Conservation (phyloP, 2,797 vertebrate species). For the Eupleurogrammus muticus region DNA sequence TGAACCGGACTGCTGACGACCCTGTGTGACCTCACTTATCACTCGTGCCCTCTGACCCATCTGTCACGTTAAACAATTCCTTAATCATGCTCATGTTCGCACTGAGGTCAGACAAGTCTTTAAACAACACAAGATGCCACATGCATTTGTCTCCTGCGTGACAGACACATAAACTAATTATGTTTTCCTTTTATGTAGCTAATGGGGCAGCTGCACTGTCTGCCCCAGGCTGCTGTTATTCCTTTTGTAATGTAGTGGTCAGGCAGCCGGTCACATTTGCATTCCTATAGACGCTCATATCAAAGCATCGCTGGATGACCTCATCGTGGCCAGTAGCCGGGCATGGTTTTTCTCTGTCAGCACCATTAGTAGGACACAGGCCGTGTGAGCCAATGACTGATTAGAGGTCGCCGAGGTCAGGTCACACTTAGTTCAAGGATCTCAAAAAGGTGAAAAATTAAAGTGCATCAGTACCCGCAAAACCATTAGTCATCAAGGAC, state of each 20-base stretch:
- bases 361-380: constrained; percentile 64
- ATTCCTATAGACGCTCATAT: constrained; percentile 76
- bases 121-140: constrained; percentile 69
- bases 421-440: constrained; percentile 75
- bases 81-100: constrained; percentile 75
- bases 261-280: constrained; percentile 78
- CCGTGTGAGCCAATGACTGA: constrained; percentile 67
- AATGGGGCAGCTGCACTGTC: constrained; percentile 78
- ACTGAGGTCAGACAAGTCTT: constrained; percentile 66
- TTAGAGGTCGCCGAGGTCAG: constrained; percentile 69
- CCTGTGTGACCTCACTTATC: constrained; percentile 77
- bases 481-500: constrained; percentile 40
- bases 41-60: constrained; percentile 70
- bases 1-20: constrained; percentile 66
- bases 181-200: constrained; percentile 73
- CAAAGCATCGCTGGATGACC: constrained; percentile 70
- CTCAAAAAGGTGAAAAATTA: constrained; percentile 72
- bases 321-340: constrained; percentile 55
- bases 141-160: constrained; percentile 73
- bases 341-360: constrained; percentile 62
- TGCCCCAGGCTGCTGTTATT: constrained; percentile 59
- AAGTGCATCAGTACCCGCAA: constrained; percentile 42
- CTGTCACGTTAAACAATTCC: constrained; percentile 68
- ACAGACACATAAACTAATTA: constrained; percentile 68
- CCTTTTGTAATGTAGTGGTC: constrained; percentile 73